These are phyloP conservation scores for Hycleus cichorii DNA, from an alignment of 1,140 invertebrate genomes.

Conservation along the genomic window DNA sequence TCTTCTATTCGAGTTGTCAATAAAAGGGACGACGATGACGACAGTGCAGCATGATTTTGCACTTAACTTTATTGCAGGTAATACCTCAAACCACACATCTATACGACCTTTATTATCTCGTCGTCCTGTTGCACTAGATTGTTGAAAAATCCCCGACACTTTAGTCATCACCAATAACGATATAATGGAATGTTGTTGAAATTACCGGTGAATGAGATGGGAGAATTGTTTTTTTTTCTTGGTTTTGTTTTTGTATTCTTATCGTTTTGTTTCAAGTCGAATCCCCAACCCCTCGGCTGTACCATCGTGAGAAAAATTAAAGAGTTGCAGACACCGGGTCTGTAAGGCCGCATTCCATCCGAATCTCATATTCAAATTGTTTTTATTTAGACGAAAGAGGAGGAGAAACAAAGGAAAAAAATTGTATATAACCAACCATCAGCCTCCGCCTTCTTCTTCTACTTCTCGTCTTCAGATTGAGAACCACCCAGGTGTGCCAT, in stretches of 20 bases:
- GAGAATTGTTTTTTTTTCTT: no score
- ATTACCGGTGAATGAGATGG: no score
- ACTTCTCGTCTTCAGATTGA: not conserved
- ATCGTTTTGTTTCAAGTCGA: no score
- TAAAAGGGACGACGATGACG: no score
- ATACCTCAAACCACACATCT: constrained; percentile 18
- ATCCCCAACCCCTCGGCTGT: no score
- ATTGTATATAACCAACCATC: not conserved
- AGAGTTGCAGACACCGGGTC: not conserved
- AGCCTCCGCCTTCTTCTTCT: not conserved
- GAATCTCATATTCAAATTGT: not conserved
- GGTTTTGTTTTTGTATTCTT: no score
- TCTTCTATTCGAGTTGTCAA: no score
- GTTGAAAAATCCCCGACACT: no score
- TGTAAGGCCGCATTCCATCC: not conserved
- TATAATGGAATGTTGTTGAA: no score
- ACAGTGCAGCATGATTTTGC: constrained; percentile 32
- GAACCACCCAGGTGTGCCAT: constrained; percentile 40
- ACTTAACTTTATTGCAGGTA: constrained; percentile 38
- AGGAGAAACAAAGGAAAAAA: not conserved
- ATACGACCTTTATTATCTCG: not conserved
- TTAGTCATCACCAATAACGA: no score
- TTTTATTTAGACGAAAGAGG: not conserved
- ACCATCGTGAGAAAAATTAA: no score
- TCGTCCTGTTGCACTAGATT: not conserved